Evolutionary conservation across 2,797 vertebrate genomes (phyloP).

Genomic region (Coilia nasus): DNA sequence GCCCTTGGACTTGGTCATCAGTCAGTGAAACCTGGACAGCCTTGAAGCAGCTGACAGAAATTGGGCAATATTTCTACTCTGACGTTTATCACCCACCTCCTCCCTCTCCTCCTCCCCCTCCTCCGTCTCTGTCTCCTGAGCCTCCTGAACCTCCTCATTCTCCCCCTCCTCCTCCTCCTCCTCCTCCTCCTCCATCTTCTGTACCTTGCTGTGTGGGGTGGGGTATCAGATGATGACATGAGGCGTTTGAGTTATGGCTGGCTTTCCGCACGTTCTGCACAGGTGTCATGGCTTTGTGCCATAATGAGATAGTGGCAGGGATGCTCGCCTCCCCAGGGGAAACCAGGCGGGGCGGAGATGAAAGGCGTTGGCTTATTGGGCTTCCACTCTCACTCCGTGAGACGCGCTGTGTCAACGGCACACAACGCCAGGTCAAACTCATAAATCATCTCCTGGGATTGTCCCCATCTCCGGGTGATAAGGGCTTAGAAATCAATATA

Average conservation of each 20-base stretch:
- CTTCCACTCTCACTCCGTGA: background rate
- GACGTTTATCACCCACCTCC: slow-evolving; percentile 59
- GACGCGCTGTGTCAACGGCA: background rate
- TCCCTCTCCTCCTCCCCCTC: slow-evolving; percentile 34
- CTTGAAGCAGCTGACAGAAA: slow-evolving; percentile 45
- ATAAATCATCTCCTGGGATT: slow-evolving; percentile 21
- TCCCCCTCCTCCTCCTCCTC: background rate
- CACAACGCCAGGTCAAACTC: slow-evolving; percentile 6
- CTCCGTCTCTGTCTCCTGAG: no score
- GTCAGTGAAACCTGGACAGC: slow-evolving; percentile 27
- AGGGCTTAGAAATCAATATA: slow-evolving; percentile 5
- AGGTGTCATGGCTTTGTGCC: slow-evolving; percentile 69
- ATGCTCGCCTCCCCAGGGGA: background rate
- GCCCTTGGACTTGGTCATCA: slow-evolving; percentile 34
- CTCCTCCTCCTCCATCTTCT: background rate
- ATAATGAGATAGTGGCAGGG: slow-evolving; percentile 59
- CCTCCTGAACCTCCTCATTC: background rate
- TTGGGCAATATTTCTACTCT: slow-evolving; percentile 62
- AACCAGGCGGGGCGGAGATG: background rate
- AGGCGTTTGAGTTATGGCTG: slow-evolving; percentile 62
- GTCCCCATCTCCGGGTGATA: slow-evolving; percentile 9
- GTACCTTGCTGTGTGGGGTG: slow-evolving; percentile 51
- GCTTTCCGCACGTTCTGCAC: slow-evolving; percentile 54
- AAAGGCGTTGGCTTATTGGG: slow-evolving; percentile 30
- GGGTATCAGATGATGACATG: slow-evolving; percentile 58